Percentiles rank a stretch among this genome's conserved stretches.
Conservation (phyloP, 64 coral and sea anemone genomes). For the Porites lutea region DNA sequence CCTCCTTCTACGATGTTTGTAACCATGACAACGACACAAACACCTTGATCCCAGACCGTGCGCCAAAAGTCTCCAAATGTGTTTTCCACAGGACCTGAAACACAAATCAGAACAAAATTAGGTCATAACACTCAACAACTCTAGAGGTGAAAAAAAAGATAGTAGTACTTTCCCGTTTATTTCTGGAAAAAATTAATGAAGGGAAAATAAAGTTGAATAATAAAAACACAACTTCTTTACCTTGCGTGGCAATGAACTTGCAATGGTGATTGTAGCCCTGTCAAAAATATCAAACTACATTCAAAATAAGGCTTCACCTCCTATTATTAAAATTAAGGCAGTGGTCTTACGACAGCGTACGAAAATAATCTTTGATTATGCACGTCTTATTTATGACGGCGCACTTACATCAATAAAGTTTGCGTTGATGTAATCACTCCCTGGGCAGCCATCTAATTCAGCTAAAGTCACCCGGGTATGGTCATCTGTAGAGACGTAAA, state of each 20-base stretch:
- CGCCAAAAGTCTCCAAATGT: conserved; percentile 90
- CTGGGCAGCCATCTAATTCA: conserved; percentile 53
- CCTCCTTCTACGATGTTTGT: conserved; percentile 85
- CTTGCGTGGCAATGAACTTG: conserved; percentile 91
- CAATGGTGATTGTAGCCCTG: conserved; percentile 77
- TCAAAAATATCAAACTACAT: background rate
- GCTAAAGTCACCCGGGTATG: conserved; percentile 59
- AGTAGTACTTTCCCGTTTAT: too few relatives aligned
- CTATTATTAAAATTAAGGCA: too few relatives aligned
- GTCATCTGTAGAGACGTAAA: conserved; percentile 48
- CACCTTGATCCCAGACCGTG: conserved; percentile 77
- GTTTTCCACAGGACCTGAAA: conserved; percentile 74
- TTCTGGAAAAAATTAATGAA: too few relatives aligned
- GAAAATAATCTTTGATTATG: too few relatives aligned
- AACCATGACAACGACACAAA: conserved; percentile 72
- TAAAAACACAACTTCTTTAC: background rate
- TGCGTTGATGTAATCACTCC: conserved; percentile 86
- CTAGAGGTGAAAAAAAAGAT: too few relatives aligned
- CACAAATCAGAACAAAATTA: background rate
- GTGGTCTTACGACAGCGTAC: background rate
- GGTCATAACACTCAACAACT: too few relatives aligned
- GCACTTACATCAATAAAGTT: conserved; percentile 84
- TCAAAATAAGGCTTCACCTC: too few relatives aligned
- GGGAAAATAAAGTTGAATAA: background rate
- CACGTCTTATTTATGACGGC: background rate